A percentile compares a stretch with the other conserved stretches of the same genome.
Evolutionary conservation across 2,888 invertebrate genomes (phyloP).

Genomic region (Stratiomys singularior): DNA sequence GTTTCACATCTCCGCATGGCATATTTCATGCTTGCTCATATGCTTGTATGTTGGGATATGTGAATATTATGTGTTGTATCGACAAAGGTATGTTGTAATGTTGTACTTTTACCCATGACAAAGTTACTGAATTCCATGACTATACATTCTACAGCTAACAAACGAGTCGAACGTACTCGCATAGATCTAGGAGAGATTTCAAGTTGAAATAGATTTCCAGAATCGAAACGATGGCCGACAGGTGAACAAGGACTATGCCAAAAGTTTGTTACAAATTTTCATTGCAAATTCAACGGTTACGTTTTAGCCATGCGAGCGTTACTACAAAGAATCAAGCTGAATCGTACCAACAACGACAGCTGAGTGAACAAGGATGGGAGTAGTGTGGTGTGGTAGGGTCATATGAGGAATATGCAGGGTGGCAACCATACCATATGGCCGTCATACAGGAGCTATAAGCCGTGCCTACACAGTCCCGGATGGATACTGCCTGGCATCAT

Average conservation of each 20-base stretch:
- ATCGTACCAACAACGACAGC: not conserved
- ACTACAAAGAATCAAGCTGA: not conserved
- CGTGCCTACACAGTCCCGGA: not conserved
- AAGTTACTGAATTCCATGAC: not conserved
- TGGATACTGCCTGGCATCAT: not conserved
- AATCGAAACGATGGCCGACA: not conserved
- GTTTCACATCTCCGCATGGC: not conserved
- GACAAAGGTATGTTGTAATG: not conserved
- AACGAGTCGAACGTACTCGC: not conserved
- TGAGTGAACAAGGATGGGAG: not conserved
- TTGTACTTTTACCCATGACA: not conserved
- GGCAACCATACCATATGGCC: not conserved
- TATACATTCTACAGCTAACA: not conserved
- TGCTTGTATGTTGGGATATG: not conserved
- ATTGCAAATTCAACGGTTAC: constrained; percentile 14
- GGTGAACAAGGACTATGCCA: constrained; percentile 14
- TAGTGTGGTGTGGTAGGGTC: not conserved
- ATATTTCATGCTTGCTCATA: not conserved
- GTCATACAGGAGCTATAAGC: not conserved
- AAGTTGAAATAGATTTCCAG: not conserved
- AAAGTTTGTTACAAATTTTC: constrained; percentile 8
- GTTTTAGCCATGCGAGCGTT: not conserved
- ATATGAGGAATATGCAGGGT: not conserved
- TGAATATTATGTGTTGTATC: not conserved
- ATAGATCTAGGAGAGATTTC: not conserved